Evolutionary conservation across 2,113 vertebrate species (phyloP).

Genomic region (Corythaixoides concolor): DNA sequence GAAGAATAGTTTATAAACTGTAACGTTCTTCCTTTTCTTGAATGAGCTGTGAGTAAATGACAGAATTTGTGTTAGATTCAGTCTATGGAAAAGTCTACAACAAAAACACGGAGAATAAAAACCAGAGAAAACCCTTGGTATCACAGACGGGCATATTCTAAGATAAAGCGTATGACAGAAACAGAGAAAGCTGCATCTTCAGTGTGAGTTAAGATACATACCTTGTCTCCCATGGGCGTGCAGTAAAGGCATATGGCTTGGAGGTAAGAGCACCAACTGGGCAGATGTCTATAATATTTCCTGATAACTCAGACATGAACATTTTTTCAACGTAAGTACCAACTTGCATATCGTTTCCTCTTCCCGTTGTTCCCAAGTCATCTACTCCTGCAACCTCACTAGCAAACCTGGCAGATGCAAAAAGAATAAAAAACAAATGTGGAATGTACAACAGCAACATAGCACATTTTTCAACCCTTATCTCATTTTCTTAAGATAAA

Average conservation of each 20-base stretch:
- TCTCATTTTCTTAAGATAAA: not conserved
- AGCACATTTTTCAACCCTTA: not conserved
- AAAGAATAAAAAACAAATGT: not conserved
- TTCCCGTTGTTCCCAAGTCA: constrained; percentile 94
- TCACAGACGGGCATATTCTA: not conserved
- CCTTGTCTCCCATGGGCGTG: constrained; percentile 98
- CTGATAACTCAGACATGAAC: constrained; percentile 98
- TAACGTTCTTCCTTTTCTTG: not conserved
- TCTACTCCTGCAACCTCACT: constrained; percentile 97
- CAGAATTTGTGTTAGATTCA: not conserved
- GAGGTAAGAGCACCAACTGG: constrained; percentile 97
- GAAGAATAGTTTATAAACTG: not conserved
- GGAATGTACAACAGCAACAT: not conserved
- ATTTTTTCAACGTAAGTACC: constrained; percentile 98
- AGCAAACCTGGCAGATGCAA: constrained; percentile 83
- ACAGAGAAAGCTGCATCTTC: not conserved
- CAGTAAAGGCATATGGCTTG: constrained; percentile 96
- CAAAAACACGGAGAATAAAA: not conserved
- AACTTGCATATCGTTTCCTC: constrained; percentile 96
- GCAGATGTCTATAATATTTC: constrained; percentile 95
- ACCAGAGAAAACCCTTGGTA: not conserved
- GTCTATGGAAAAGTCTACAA: not conserved
- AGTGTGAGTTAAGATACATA: constrained; percentile 41
- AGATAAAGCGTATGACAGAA: not conserved
- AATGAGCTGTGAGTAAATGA: not conserved